Percentiles rank a stretch among this genome's conserved stretches.
Conservation (phyloP, 2,888 invertebrate species). For the Synergus umbraculus region DNA sequence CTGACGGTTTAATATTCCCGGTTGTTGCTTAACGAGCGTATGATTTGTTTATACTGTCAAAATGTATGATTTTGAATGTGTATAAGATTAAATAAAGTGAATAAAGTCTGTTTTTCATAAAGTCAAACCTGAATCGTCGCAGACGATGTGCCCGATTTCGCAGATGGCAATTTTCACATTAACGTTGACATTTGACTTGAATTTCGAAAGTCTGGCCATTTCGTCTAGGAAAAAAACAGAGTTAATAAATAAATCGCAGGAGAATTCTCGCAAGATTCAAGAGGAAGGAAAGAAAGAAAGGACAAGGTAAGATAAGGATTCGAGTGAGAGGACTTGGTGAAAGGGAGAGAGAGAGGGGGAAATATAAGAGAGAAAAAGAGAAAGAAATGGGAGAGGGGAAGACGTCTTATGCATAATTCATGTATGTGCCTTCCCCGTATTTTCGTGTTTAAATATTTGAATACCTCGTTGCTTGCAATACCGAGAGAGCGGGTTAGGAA, state of each 20-base stretch:
- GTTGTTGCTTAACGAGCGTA: too few species aligned
- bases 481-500: slow-evolving; percentile 65
- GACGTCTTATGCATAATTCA: slow-evolving; percentile 74
- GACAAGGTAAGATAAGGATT: slow-evolving; percentile 12
- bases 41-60: too few species aligned
- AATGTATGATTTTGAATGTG: too few species aligned
- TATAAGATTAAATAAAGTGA: too few species aligned
- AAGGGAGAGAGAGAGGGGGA: slow-evolving; percentile 42
- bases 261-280: neutral
- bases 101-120: too few species aligned
- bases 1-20: too few species aligned
- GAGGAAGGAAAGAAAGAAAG: slow-evolving; percentile 12
- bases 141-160: neutral
- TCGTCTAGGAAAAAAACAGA: neutral
- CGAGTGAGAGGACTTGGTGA: slow-evolving; percentile 36
- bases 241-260: neutral
- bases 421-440: slow-evolving; percentile 71
- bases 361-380: slow-evolving; percentile 43
- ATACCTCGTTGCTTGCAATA: slow-evolving; percentile 70
- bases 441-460: slow-evolving; percentile 77
- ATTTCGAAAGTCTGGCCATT: neutral
- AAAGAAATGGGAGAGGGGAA: slow-evolving; percentile 46
- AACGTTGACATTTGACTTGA: neutral
- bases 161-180: neutral
- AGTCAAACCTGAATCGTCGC: too few species aligned